Evolutionary conservation across 2,113 vertebrate genomes (phyloP).

Genomic region (Hippocampus mohnikei): DNA sequence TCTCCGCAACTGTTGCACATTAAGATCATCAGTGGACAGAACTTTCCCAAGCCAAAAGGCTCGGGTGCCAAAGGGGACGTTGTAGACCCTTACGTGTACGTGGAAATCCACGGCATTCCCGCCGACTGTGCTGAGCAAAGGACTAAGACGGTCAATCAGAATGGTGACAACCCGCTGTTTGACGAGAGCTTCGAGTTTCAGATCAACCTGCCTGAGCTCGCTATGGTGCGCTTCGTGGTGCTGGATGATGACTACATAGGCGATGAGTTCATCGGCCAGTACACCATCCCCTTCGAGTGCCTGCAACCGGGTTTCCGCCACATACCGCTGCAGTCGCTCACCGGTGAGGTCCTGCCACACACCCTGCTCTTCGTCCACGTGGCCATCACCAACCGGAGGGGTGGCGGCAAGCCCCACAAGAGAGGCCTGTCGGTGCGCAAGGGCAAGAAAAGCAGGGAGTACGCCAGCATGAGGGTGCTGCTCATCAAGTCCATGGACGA

Average conservation of each 20-base stretch:
- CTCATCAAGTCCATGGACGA: conserved; percentile 91
- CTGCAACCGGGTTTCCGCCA: conserved; percentile 95
- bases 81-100: conserved; percentile 95
- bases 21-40: conserved; percentile 96
- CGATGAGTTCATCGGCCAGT: conserved; percentile 95
- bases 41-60: conserved; percentile 97
- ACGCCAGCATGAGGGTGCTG: conserved; percentile 89
- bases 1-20: conserved; percentile 96
- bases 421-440: conserved; percentile 94
- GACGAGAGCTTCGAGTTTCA: conserved; percentile 99
- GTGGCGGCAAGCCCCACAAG: conserved; percentile 96
- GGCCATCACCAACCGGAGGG: conserved; percentile 94
- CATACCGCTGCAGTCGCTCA: conserved; percentile 88
- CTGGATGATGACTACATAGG: conserved; percentile 97
- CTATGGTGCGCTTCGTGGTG: conserved; percentile 96
- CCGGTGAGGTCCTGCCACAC: conserved; percentile 86
- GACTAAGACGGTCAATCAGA: conserved; percentile 94
- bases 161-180: conserved; percentile 93
- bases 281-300: conserved; percentile 97
- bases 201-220: conserved; percentile 93
- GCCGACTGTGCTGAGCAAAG: conserved; percentile 95
- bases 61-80: conserved; percentile 96
- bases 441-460: conserved; percentile 88
- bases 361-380: conserved; percentile 94
- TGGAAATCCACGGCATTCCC: conserved; percentile 96